Base-by-base conservation (phyloP, 2,113 vertebrate genomes). In the Ctenodactylus gundi region DNA sequence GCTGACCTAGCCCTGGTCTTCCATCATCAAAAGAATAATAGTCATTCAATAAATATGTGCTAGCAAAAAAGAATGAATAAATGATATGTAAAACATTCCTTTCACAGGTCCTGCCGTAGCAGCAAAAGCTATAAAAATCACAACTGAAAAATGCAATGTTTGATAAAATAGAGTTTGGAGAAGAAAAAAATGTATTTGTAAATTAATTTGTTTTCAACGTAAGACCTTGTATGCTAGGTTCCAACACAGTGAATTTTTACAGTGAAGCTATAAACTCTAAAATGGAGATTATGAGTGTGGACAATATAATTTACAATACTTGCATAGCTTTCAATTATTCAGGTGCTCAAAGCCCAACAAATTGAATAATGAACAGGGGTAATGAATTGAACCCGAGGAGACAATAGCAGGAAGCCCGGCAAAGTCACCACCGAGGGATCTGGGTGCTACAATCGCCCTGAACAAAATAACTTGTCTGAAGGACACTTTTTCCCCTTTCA, bases 291-390 rank as follows among this genome's bases (percentile, higher is more conserved):
- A 98, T 91, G 95, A 97, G 96, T 1, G 7, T 94, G 80, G 94
- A 97, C 97, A 91, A 96, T 97, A 96, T 98, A 98, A 98, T 98
- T 98, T 98, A 98, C 98, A 98, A 98, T 97, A 98, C 97, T 98
- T 97, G 97, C 97, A 92, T 97, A 95, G 96, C 96, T 98, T 98
- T 98, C 98, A 98, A 98, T 98, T 98, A 98, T 98, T 98, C 98
- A 98, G 97, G 97, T 98, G 97, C 95, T 98, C 97, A 98, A 98
- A 98, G 97, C 95, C 97, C 98, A 98, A 98, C 98, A 98, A 98
- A 98, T 97, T 98, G 98, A 98, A 98, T 98, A 98, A 98, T 98
- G 98, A 98, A 98, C 98, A 94, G 91, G 97, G 97, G 97, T 98
- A 98, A 98, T 98, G 98, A 98, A 98, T 98, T 97, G 98, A 98